phyloP scores from a whole-genome alignment of 2,797 vertebrate species.

The Petrocephalus sullivani region DNA sequence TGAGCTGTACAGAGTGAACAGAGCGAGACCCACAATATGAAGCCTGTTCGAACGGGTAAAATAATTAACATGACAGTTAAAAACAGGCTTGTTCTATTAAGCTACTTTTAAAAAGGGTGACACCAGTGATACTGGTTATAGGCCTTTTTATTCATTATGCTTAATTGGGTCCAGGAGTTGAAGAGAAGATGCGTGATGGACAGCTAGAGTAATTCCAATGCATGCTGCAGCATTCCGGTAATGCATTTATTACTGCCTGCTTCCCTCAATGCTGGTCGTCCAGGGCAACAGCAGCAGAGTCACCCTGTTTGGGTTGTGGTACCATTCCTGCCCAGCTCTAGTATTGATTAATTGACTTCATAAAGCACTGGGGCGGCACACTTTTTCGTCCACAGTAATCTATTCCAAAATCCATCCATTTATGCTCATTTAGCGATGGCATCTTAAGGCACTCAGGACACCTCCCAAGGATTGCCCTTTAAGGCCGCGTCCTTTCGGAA shows the following conservation, averaged over 20 bases:
- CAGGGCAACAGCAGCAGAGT: conserved; percentile 43
- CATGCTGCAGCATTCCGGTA: background rate
- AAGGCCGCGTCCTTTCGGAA: conserved; percentile 43
- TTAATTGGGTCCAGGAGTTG: conserved; percentile 36
- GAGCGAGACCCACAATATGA: background rate
- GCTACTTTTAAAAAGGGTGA: background rate
- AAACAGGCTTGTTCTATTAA: background rate
- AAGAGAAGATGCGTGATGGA: background rate
- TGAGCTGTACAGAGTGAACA: background rate
- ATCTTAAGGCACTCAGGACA: conserved; percentile 32
- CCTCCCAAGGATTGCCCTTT: conserved; percentile 51
- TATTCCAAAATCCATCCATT: conserved; percentile 59
- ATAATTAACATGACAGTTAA: background rate
- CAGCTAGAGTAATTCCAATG: background rate
- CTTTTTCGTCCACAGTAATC: conserved; percentile 55
- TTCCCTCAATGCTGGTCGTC: conserved; percentile 14
- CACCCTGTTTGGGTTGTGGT: conserved; percentile 47
- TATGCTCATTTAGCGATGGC: conserved; percentile 50
- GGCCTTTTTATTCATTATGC: conserved; percentile 47
- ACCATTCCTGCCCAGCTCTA: conserved; percentile 33
- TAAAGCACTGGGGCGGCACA: conserved; percentile 59
- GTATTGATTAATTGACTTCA: conserved; percentile 66
- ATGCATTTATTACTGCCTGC: background rate
- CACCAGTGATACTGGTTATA: conserved; percentile 31
- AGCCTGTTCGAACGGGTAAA: background rate